Evolutionary conservation across 2,113 vertebrate genomes (phyloP), one percentile per base, ranked within the genome.

Genomic region (Antigone vipio): DNA sequence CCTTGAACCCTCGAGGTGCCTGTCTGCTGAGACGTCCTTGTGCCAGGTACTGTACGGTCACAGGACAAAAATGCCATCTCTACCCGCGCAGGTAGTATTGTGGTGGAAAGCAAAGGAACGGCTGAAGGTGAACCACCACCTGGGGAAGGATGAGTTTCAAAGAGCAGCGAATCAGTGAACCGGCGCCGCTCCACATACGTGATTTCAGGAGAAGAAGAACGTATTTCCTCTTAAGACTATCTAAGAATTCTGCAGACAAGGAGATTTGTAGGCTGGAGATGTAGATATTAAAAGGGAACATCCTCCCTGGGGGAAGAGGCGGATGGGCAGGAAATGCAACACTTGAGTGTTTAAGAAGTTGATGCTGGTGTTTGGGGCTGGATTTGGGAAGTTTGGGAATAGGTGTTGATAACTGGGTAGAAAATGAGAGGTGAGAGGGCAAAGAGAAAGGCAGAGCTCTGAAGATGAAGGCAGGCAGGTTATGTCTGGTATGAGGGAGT

Each of bases 161-260:
- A 68, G 67, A 69, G 59, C 67, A 21, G 30, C 7, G 79, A 45
- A 32, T 77, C n/a, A 19, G 35, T 9, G 75, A 53, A 32, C 77
- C 47, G n/a, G 1, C 0, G 1, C 34, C 6, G 1, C 44, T 16
- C 24, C 26, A 42, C 44, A 11, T 5, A 47, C 60, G 19, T 47
- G 49, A 45, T 50, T 85, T 89, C 59, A 56, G 42, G 42, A 73
- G 49, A 68, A 52, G 21, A 73, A 52, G 59, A 35, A 23, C 7
- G 1, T 49, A 11, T 32, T 64, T 83, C 11, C 40, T 66, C 55
- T 69, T 44, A 63, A 60, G 40, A 32, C 18, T 59, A 8, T 58
- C 53, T 30, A 66, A 72, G 23, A 84, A 45, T 71, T 50, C 38
- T 80, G 67, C 38, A 69, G 68, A 26, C 24, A n/a, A 24, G 16